A percentile compares a stretch with the other conserved stretches of the same genome.
Conservation (phyloP, 1,140 invertebrate genomes). For the Drosophila grimshawi region DNA sequence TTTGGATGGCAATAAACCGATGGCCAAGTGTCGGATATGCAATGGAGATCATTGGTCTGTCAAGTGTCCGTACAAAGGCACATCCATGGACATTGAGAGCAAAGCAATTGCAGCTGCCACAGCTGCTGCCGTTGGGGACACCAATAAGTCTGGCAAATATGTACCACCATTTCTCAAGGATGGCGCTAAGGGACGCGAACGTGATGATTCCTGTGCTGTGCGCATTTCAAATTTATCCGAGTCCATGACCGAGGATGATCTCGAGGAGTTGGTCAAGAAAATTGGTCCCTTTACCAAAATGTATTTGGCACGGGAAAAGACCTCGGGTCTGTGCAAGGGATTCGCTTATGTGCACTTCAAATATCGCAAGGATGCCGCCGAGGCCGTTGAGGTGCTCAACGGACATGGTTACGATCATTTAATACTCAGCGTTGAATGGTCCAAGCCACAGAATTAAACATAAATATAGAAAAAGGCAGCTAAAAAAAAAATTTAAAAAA, state of each 20-base stretch:
- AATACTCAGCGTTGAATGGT: slow-evolving; percentile 99
- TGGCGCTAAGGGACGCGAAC: slow-evolving; percentile 89
- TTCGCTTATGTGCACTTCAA: slow-evolving; percentile 99
- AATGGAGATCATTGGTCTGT: slow-evolving; percentile 98
- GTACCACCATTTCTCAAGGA: slow-evolving; percentile 95
- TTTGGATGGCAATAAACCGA: slow-evolving; percentile 85
- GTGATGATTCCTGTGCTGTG: slow-evolving; percentile 94
- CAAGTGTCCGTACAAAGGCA: slow-evolving; percentile 98
- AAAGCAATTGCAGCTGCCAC: slow-evolving; percentile 66
- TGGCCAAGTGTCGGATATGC: slow-evolving; percentile 97
- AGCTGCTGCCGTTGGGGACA: slow-evolving; percentile 64
- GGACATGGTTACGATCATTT: slow-evolving; percentile 99
- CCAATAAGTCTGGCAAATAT: slow-evolving; percentile 88
- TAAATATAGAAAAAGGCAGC: neutral
- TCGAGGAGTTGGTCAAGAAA: slow-evolving; percentile 96
- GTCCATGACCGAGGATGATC: slow-evolving; percentile 96
- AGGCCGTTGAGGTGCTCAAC: slow-evolving; percentile 95
- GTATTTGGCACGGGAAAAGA: slow-evolving; percentile 94
- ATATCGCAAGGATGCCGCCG: slow-evolving; percentile 94
- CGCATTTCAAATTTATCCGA: slow-evolving; percentile 99
- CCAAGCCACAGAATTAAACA: slow-evolving; percentile 89
- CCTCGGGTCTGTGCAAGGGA: slow-evolving; percentile 92
- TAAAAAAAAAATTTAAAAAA: neutral
- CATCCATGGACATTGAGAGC: slow-evolving; percentile 86
- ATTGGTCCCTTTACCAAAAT: slow-evolving; percentile 88